phyloP scores from a whole-genome alignment of 2,888 invertebrate genomes.

The Parnassius mnemosyne region DNA sequence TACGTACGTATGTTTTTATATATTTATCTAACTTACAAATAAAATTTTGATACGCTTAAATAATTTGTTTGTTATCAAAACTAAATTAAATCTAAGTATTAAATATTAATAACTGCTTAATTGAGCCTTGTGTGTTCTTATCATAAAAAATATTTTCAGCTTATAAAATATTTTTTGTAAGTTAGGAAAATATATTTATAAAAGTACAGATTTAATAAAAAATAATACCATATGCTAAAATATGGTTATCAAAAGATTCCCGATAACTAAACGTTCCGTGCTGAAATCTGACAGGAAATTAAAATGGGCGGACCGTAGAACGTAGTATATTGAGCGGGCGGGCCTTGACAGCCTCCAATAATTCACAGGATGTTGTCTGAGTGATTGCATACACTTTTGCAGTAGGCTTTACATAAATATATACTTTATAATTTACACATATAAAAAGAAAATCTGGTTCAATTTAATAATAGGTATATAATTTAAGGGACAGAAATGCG shows the following conservation, averaged over 20 bases:
- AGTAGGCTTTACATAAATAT: conserved; percentile 3
- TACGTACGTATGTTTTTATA: too few species aligned
- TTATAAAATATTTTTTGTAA: too few species aligned
- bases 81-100: too few species aligned
- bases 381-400: conserved; percentile 27
- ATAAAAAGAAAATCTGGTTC: neutral
- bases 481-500: too few species aligned
- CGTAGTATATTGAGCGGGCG: conserved; percentile 62
- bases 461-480: too few species aligned
- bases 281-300: conserved; percentile 71
- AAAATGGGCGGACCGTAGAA: conserved; percentile 68
- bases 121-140: too few species aligned
- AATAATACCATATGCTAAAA: conserved; percentile 9
- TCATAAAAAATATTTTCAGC: too few species aligned
- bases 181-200: too few species aligned
- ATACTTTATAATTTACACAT: neutral
- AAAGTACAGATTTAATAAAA: neutral
- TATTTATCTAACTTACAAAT: too few species aligned
- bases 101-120: too few species aligned
- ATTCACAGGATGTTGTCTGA: conserved; percentile 59
- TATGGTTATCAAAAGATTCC: conserved; percentile 27
- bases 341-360: conserved; percentile 52
- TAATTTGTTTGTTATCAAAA: too few species aligned
- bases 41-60: too few species aligned
- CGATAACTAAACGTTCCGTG: conserved; percentile 35